These are phyloP conservation scores for Ellobius talpinus DNA, from an alignment of 2,113 vertebrate genomes.

Conservation along the genomic window DNA sequence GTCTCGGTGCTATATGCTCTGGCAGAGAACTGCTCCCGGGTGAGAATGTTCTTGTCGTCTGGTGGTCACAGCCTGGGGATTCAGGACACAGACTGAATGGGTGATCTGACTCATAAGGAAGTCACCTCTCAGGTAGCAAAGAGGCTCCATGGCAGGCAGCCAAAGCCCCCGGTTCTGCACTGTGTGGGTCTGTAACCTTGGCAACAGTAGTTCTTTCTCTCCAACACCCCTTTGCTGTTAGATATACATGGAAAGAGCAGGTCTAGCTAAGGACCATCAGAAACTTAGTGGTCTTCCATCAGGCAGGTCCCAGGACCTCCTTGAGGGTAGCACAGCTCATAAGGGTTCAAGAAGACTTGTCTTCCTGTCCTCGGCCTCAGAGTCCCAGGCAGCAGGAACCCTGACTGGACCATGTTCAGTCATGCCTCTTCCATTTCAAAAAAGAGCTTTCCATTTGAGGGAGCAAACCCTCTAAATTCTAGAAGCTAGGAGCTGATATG, in stretches of 20 bases:
- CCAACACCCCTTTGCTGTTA: background rate
- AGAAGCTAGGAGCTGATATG: background rate
- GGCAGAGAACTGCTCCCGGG: background rate
- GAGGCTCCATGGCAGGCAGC: background rate
- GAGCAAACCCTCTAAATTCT: background rate
- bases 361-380: background rate
- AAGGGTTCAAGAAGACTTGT: background rate
- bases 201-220: background rate
- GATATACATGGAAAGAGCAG: background rate
- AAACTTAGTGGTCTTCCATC: no score
- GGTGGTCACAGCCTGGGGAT: background rate
- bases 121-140: background rate
- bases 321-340: rapidly evolving
- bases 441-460: background rate
- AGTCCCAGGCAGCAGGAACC: background rate
- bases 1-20: background rate
- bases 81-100: background rate
- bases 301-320: background rate
- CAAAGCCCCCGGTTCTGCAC: background rate
- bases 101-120: background rate
- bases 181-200: background rate
- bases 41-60: background rate
- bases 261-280: background rate
- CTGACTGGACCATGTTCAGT: background rate
- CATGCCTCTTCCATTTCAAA: background rate